Conservation (phyloP, 2,797 vertebrate species). For the Nannoperca obscura region DNA sequence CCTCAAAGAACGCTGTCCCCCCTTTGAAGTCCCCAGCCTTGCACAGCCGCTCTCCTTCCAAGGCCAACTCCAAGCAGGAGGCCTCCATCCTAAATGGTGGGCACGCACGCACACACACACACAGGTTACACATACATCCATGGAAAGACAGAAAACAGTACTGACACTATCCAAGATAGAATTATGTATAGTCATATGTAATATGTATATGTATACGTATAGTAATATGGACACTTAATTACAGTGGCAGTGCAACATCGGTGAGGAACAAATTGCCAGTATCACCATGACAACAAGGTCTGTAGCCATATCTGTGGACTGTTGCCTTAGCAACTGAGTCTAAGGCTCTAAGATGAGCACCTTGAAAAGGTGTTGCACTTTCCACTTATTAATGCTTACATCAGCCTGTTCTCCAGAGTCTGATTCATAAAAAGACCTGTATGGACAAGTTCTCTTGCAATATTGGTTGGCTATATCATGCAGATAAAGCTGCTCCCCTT, state of each 20-base stretch:
- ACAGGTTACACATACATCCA: background rate
- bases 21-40: conserved; percentile 96
- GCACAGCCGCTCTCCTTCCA: conserved; percentile 96
- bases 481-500: background rate
- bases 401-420: background rate
- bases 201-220: conserved; percentile 5
- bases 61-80: conserved; percentile 94
- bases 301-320: conserved; percentile 50
- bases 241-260: conserved; percentile 32
- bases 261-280: conserved; percentile 37
- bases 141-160: background rate
- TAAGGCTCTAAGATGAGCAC: conserved; percentile 45
- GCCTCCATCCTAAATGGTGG: conserved; percentile 92
- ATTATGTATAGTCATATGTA: conserved; percentile 13
- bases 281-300: conserved; percentile 72
- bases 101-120: conserved; percentile 10
- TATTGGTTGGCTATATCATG: background rate
- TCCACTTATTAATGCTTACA: conserved; percentile 8
- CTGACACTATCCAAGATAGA: background rate
- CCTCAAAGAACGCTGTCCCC: conserved; percentile 95
- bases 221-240: conserved; percentile 12
- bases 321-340: conserved; percentile 73
- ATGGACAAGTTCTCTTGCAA: background rate
- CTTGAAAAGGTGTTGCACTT: conserved; percentile 60
- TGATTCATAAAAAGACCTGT: background rate